Conservation (phyloP, 2,797 vertebrate species). For the Hirundo rustica region DNA sequence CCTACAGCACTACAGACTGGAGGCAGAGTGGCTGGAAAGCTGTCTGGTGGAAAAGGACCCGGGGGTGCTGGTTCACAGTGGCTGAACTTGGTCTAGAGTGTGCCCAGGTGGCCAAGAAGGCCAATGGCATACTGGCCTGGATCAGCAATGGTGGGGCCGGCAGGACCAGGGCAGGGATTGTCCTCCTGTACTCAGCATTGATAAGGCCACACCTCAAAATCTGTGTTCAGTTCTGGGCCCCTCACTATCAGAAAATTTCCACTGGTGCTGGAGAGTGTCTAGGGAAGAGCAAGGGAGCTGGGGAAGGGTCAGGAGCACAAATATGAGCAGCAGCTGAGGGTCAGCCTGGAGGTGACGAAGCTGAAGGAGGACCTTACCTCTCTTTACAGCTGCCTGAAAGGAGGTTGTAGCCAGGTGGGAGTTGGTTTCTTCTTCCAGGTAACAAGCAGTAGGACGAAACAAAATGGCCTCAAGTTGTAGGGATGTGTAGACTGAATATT, state of each 20-base stretch:
- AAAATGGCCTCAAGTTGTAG: not conserved
- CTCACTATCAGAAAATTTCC: not conserved
- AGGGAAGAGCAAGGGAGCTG: not conserved
- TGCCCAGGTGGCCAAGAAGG: not conserved
- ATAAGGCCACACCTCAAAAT: not conserved
- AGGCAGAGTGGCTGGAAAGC: not conserved
- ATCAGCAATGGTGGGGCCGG: not conserved
- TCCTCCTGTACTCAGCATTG: not conserved
- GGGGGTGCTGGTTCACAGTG: not conserved
- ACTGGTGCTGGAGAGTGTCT: not conserved
- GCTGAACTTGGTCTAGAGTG: not conserved
- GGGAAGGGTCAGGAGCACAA: not conserved
- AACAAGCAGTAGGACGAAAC: not conserved
- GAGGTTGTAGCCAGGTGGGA: not conserved
- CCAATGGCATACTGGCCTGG: rapidly evolving
- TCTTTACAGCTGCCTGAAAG: not conserved
- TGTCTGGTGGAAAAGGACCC: not conserved
- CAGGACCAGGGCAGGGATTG: not conserved
- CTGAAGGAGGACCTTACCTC: not conserved
- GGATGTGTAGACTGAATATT: not conserved
- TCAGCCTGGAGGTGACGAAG: not conserved
- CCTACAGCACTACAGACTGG: not conserved
- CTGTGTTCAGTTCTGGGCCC: not conserved
- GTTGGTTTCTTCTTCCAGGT: not conserved
- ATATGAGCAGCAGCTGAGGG: not conserved